phyloP scores from a whole-genome alignment of 53 echinoderm and acorn worm species.

The Holothuria leucospilota region DNA sequence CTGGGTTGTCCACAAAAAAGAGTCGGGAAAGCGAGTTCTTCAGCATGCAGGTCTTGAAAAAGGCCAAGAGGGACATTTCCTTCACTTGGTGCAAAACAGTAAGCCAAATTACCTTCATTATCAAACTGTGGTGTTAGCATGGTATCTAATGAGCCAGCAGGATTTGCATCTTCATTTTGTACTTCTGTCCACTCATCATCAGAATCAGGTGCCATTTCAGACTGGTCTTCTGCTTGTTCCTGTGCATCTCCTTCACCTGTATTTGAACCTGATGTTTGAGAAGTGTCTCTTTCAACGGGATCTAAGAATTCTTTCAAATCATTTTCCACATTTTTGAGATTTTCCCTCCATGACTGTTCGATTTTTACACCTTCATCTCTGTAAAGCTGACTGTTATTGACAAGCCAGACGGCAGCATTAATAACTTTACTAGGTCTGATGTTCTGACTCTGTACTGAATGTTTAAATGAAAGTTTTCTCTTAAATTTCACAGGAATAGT shows the following conservation, averaged over 20 bases:
- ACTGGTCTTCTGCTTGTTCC: not conserved
- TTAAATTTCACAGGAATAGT: constrained; percentile 61
- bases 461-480: constrained; percentile 52
- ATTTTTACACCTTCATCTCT: constrained; percentile 43
- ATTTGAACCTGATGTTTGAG: too few relatives aligned
- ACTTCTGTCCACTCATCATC: constrained; percentile 58
- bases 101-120: not conserved
- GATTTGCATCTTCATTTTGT: constrained; percentile 9
- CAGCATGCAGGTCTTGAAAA: constrained; percentile 46
- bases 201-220: constrained; percentile 23
- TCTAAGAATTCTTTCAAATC: constrained; percentile 22
- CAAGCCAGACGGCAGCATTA: constrained; percentile 54
- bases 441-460: constrained; percentile 53
- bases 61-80: constrained; percentile 17
- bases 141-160: constrained; percentile 47
- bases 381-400: constrained; percentile 37
- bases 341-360: constrained; percentile 16
- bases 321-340: not conserved
- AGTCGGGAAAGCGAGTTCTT: not conserved
- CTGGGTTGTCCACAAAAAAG: too few relatives aligned
- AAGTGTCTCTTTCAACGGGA: not conserved
- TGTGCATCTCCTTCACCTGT: not conserved
- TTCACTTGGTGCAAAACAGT: constrained; percentile 30
- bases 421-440: constrained; percentile 59
- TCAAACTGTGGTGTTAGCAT: constrained; percentile 27